These are phyloP conservation scores for Orius insidiosus DNA, from an alignment of 1,140 invertebrate species.

Conservation along the genomic window DNA sequence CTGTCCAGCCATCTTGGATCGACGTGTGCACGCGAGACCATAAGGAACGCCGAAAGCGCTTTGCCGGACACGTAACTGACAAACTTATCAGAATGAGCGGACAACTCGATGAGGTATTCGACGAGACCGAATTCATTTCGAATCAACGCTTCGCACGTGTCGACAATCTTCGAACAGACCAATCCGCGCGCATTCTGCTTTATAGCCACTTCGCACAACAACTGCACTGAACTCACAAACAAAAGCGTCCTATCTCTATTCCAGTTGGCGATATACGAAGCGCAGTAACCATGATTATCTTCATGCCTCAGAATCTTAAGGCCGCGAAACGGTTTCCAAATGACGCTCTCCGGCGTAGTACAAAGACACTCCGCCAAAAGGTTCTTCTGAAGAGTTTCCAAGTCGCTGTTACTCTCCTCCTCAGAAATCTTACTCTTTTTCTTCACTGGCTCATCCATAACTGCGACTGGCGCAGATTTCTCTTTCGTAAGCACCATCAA, in stretches of 20 bases:
- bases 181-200: slow-evolving; percentile 64
- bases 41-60: slow-evolving; percentile 62
- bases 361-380: slow-evolving; percentile 58
- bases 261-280: slow-evolving; percentile 45
- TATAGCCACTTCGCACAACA: slow-evolving; percentile 66
- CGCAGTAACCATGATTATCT: slow-evolving; percentile 28
- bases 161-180: slow-evolving; percentile 58
- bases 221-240: slow-evolving; percentile 62
- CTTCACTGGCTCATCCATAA: slow-evolving; percentile 43
- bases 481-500: slow-evolving; percentile 18
- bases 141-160: slow-evolving; percentile 60
- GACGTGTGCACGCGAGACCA: slow-evolving; percentile 61
- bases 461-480: slow-evolving; percentile 16
- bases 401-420: slow-evolving; percentile 35
- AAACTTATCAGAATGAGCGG: slow-evolving; percentile 58
- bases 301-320: slow-evolving; percentile 23
- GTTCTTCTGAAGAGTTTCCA: slow-evolving; percentile 37
- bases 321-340: slow-evolving; percentile 48
- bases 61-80: slow-evolving; percentile 60
- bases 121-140: slow-evolving; percentile 64
- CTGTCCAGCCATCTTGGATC: slow-evolving; percentile 61
- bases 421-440: slow-evolving; percentile 47
- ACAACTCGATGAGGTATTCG: slow-evolving; percentile 61
- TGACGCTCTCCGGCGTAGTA: slow-evolving; percentile 45
- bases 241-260: slow-evolving; percentile 48